phyloP scores from a whole-genome alignment of 2,888 invertebrate species.

The Drosophila rubida region DNA sequence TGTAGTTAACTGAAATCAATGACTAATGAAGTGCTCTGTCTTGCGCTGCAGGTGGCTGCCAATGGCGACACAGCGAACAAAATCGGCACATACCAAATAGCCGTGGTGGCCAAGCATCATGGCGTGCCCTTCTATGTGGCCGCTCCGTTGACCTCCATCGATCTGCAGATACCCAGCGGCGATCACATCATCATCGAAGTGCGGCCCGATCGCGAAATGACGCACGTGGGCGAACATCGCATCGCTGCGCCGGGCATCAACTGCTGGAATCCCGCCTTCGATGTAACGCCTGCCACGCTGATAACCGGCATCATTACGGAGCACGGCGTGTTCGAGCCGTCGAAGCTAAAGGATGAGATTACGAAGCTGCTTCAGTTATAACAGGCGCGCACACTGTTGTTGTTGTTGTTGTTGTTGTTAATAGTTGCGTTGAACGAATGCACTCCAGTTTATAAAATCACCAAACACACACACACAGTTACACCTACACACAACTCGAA shows the following conservation, averaged over 20 bases:
- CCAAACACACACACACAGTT: conserved; percentile 1
- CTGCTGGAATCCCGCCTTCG: conserved; percentile 99
- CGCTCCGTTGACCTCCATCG: conserved; percentile 96
- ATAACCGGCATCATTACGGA: conserved; percentile 98
- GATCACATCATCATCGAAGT: conserved; percentile 97
- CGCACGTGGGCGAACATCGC: conserved; percentile 92
- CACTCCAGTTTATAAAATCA: conserved; percentile 60
- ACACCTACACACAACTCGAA: conserved; percentile 7
- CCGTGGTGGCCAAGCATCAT: conserved; percentile 95
- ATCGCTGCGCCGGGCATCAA: conserved; percentile 95
- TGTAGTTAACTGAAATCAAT: background rate
- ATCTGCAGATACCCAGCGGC: conserved; percentile 91
- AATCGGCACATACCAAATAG: conserved; percentile 98
- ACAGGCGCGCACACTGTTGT: conserved; percentile 54
- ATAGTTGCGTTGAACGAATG: conserved; percentile 56
- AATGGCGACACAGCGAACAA: conserved; percentile 99
- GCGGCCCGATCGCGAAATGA: conserved; percentile 95
- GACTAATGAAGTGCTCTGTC: conserved; percentile 1
- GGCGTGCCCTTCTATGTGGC: conserved; percentile 97
- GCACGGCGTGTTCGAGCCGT: conserved; percentile 92
- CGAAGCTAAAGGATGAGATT: conserved; percentile 82
- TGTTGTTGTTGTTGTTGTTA: conserved; percentile 46
- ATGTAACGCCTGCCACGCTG: conserved; percentile 96
- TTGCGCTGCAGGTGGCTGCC: conserved; percentile 88
- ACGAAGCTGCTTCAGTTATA: conserved; percentile 67